These are phyloP conservation scores for Mythimna ferrago DNA, from an alignment of 2,888 invertebrate species.

Conservation along the genomic window DNA sequence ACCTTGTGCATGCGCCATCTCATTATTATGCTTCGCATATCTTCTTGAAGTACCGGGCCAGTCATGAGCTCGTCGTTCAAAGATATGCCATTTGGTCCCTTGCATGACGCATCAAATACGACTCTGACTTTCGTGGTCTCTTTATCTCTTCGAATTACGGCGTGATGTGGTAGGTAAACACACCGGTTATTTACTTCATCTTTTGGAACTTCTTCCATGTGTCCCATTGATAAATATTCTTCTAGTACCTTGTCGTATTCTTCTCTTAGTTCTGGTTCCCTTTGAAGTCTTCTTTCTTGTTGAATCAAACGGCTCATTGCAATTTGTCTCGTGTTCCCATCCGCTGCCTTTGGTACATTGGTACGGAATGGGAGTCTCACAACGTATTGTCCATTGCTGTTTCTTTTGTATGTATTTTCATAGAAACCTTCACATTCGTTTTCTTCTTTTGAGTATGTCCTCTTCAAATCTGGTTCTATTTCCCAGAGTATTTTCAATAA, in stretches of 20 bases:
- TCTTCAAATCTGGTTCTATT: too few relatives aligned
- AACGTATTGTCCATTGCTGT: conserved; percentile 18
- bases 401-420: not conserved
- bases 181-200: conserved; percentile 27
- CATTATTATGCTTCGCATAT: conserved; percentile 16
- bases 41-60: conserved; percentile 25
- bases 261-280: conserved; percentile 26
- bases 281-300: conserved; percentile 42
- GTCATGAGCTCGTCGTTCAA: conserved; percentile 23
- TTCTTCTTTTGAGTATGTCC: too few relatives aligned
- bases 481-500: too few relatives aligned
- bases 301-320: conserved; percentile 11
- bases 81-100: conserved; percentile 23
- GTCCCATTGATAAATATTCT: conserved; percentile 54
- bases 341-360: not conserved
- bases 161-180: conserved; percentile 28
- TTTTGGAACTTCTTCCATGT: conserved; percentile 59
- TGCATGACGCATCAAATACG: conserved; percentile 14
- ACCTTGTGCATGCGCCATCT: conserved; percentile 16
- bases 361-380: conserved; percentile 18
- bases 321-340: conserved; percentile 19
- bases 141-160: conserved; percentile 16
- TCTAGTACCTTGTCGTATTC: conserved; percentile 54
- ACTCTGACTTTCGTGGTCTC: conserved; percentile 19
- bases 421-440: too few relatives aligned